Evolutionary conservation across 2,797 vertebrate species (phyloP), one percentile per base, ranked within the genome.

Genomic region (Tachyglossus aculeatus): DNA sequence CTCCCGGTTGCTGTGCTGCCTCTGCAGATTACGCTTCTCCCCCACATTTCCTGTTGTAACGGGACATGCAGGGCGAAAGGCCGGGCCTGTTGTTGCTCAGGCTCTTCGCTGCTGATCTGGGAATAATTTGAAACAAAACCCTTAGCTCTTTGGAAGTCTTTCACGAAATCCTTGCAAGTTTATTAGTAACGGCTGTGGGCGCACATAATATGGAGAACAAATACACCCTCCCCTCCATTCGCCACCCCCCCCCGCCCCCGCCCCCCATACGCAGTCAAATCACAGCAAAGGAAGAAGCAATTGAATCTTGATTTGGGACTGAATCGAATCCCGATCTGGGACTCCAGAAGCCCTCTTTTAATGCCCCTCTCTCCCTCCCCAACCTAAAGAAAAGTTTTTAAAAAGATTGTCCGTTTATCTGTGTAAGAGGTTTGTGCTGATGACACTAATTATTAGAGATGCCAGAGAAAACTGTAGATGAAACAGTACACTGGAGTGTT

Each of bases 51-150:
- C 85, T 88, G 87, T 70, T 80, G 82, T 74, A 80, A 50, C 74
- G 76, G 81, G 80, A 47, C 74, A 60, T 77, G 36, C 21, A 38
- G 67, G 1, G 11, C 44, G 73, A 67, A 74, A 64, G 60, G 45
- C 47, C 1, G 6, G 47, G 72, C 68, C 84, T 83, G 73, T 38
- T 76, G 71, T 81, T 84, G 68, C 84, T 87, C 75, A 75, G 32
- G 25, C 51, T 44, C 72, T 86, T 82, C 55, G 5, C 61, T 62
- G 76, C 83, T 74, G 73, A 84, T 84, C 88, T 88, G 91, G 88
- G 89, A 92, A 89, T 88, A 84, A 88, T 92, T 90, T 89, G 88
- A 88, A 91, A 87, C 78, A 77, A 87, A 88, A 83, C 78, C 87
- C 80, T 60, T 9, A 43, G 81, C 78, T 82, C 68, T 86, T 61